Evolutionary conservation across 1,140 invertebrate species (phyloP).

Genomic region (Tachypleus tridentatus): DNA sequence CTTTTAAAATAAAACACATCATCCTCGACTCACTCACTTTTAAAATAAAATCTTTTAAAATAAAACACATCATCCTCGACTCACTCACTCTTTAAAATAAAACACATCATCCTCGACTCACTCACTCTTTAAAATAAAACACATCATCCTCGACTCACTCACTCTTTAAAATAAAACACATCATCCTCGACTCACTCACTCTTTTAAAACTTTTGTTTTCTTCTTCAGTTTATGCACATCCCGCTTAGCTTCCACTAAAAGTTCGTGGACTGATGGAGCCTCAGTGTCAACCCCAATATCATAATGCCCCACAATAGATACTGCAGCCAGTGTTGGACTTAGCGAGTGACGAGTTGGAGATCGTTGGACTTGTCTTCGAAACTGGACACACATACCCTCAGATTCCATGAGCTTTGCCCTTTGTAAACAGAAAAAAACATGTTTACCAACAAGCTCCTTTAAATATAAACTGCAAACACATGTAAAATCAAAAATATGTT

Average conservation of each 20-base stretch:
- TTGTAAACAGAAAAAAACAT: no score
- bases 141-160: no score
- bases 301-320: slow-evolving; percentile 10
- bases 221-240: slow-evolving; percentile 47
- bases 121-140: no score
- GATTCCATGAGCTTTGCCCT: slow-evolving; percentile 69
- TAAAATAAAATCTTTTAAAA: no score
- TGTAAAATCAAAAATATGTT: no score
- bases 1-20: no score
- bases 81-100: no score
- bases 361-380: slow-evolving; percentile 43
- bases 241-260: slow-evolving; percentile 52
- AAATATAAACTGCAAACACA: no score
- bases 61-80: no score
- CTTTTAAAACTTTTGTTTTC: slow-evolving; percentile 28
- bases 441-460: no score
- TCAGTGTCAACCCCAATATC: slow-evolving; percentile 20
- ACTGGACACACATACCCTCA: slow-evolving; percentile 66
- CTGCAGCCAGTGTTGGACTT: slow-evolving; percentile 20
- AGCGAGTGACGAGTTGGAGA: slow-evolving; percentile 28
- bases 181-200: slow-evolving; percentile 1
- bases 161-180: slow-evolving; percentile 1
- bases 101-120: no score
- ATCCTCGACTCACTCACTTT: no score
- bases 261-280: slow-evolving; percentile 25